Conservation (phyloP, 23 tunicate genomes). For the Trididemnum miniatum region DNA sequence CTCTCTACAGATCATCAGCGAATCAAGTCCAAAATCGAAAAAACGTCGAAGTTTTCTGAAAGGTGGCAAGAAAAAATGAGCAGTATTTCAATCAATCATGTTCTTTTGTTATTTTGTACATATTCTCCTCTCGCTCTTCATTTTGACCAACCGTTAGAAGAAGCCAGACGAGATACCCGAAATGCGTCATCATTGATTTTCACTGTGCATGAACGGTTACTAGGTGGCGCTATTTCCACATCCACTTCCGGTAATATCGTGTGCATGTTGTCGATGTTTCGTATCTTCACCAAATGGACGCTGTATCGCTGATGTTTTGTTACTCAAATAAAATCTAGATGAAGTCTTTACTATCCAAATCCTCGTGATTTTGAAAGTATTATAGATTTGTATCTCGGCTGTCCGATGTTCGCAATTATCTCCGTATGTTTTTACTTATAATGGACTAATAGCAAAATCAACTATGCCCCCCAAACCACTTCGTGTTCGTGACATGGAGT, state of each 20-base stretch:
- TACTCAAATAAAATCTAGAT: too few relatives aligned
- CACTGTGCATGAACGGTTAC: not conserved
- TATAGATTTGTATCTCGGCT: too few relatives aligned
- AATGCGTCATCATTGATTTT: not conserved
- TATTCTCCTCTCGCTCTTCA: not conserved
- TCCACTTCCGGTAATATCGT: not conserved
- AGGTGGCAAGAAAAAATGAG: slow-evolving; percentile 55
- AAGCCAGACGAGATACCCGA: not conserved
- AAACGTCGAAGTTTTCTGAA: slow-evolving; percentile 69
- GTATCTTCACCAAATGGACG: not conserved
- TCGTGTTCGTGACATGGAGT: too few relatives aligned
- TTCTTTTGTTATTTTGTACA: not conserved
- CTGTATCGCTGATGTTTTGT: not conserved
- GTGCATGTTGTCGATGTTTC: not conserved
- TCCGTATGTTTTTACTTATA: too few relatives aligned
- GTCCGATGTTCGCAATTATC: too few relatives aligned
- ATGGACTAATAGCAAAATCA: too few relatives aligned
- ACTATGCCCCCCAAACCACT: too few relatives aligned
- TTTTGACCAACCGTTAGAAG: not conserved
- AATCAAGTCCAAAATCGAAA: slow-evolving; percentile 68
- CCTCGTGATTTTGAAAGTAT: too few relatives aligned
- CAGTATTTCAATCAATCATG: not conserved
- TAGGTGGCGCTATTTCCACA: not conserved
- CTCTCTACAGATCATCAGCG: slow-evolving; percentile 43
- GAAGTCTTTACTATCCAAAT: too few relatives aligned